phyloP scores from a whole-genome alignment of 1,140 invertebrate species.

The Halyomorpha halys region DNA sequence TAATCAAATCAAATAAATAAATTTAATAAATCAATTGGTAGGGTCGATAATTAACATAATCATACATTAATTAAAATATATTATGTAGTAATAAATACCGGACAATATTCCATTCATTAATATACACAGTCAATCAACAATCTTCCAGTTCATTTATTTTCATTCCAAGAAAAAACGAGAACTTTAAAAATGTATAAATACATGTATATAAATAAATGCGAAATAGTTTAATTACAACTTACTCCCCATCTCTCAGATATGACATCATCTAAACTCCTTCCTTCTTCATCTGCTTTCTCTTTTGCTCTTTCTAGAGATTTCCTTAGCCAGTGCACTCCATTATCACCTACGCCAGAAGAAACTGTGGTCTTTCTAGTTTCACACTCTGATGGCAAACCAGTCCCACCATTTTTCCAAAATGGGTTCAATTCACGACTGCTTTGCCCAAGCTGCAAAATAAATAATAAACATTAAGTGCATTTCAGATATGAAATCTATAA shows the following conservation, averaged over 20 bases:
- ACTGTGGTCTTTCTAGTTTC: conserved; percentile 31
- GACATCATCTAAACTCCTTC: conserved; percentile 46
- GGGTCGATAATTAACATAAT: too few relatives aligned
- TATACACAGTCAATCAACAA: too few relatives aligned
- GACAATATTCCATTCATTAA: too few relatives aligned
- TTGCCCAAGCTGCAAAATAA: conserved; percentile 48
- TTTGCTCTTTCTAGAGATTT: conserved; percentile 46
- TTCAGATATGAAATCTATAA: not conserved
- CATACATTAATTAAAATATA: too few relatives aligned
- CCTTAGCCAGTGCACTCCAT: conserved; percentile 45
- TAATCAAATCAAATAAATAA: too few relatives aligned
- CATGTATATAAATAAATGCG: too few relatives aligned
- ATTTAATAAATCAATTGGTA: too few relatives aligned
- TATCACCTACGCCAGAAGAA: conserved; percentile 34
- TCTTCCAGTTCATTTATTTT: too few relatives aligned
- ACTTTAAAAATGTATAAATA: too few relatives aligned
- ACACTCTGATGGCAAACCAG: conserved; percentile 51
- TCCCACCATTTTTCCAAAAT: conserved; percentile 82
- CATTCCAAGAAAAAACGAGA: too few relatives aligned
- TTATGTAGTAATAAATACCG: too few relatives aligned
- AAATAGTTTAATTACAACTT: too few relatives aligned
- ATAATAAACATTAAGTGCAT: not conserved
- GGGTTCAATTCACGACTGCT: conserved; percentile 76
- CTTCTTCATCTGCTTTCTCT: conserved; percentile 47
- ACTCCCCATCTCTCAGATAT: conserved; percentile 52